Evolutionary conservation across 1,140 invertebrate genomes (phyloP), one percentile per base, ranked within the genome.

Genomic region (Heliothis subflexa): DNA sequence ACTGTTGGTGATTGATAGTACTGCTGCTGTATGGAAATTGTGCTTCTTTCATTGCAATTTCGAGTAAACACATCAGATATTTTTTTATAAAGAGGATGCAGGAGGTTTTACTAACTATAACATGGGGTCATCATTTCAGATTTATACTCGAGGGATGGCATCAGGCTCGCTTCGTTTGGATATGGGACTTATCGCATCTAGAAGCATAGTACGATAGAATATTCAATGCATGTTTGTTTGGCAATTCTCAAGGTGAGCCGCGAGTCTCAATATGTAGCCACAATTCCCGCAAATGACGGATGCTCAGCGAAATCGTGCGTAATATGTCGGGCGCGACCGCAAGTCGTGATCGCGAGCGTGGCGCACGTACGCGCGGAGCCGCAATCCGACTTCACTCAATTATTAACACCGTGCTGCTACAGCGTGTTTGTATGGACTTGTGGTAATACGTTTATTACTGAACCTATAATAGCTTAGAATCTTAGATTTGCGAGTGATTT

Each of bases 241-340:
- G 5, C 33, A 40, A 55, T 55, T 21, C n/a, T 66, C 62, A 66
- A 47, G 40, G 62, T 66, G 18, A 66, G 50, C 47, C 47, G 21
- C 47, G n/a, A 50, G 18, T 47, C n/a, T 47, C 33, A 45, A 66
- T 66, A 66, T 12, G 62, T 47, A 16, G 47, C 62, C 62, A 66
- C 62, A 66, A 66, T 66, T 66, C 62, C 40, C 62, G 45, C 33
- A 66, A 66, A 66, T 21, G 10, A 66, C 18, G 25, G 47, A 70
- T 70, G 47, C 16, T 47, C 45, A 4, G 3, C 3, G 3, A 49
- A 68, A 68, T 68, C 18, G 47, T 52, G 66, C 66, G 47, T 70
- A 52, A 70, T 70, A 70, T 70, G 18, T 47, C 47, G n/a, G 14
- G 2, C 50, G 11, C 13, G 50, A 70, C 66, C 66, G n/a, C 47